A percentile compares a stretch with the other conserved stretches of the same genome.
phyloP scores from a whole-genome alignment of 2,888 invertebrate genomes.

The Drosophila gaucha region DNA sequence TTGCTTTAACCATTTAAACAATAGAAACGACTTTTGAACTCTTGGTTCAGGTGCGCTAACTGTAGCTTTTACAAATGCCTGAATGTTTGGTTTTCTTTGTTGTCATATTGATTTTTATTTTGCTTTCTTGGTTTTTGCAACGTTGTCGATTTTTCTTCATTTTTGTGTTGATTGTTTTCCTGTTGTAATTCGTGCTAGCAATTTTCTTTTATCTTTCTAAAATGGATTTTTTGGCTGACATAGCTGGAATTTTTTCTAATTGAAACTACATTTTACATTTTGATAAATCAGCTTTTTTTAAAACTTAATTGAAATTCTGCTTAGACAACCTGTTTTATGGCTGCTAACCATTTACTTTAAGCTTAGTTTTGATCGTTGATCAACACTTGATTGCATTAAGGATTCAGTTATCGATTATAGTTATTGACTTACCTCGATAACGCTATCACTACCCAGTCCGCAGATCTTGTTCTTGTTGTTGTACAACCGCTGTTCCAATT shows the following conservation, averaged over 20 bases:
- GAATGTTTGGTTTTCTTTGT: slow-evolving; percentile 54
- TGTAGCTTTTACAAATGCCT: slow-evolving; percentile 29
- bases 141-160: slow-evolving; percentile 14
- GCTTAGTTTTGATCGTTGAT: neutral
- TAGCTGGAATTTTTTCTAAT: too few relatives aligned
- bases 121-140: slow-evolving; percentile 15
- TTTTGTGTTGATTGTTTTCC: slow-evolving; percentile 33
- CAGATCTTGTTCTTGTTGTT: slow-evolving; percentile 69
- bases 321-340: too few relatives aligned
- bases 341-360: neutral
- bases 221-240: too few relatives aligned
- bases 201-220: neutral
- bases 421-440: slow-evolving; percentile 81
- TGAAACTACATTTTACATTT: too few relatives aligned
- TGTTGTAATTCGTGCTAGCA: slow-evolving; percentile 23
- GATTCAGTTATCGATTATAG: slow-evolving; percentile 19
- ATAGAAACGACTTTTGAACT: slow-evolving; percentile 32
- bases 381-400: neutral
- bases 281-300: too few relatives aligned
- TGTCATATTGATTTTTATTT: slow-evolving; percentile 63
- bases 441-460: slow-evolving; percentile 81
- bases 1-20: slow-evolving; percentile 35
- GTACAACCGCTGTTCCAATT: slow-evolving; percentile 82
- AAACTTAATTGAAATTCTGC: too few relatives aligned
- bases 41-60: slow-evolving; percentile 38